phyloP scores from a whole-genome alignment of 2,797 vertebrate genomes.

The Margarornis squamiger region DNA sequence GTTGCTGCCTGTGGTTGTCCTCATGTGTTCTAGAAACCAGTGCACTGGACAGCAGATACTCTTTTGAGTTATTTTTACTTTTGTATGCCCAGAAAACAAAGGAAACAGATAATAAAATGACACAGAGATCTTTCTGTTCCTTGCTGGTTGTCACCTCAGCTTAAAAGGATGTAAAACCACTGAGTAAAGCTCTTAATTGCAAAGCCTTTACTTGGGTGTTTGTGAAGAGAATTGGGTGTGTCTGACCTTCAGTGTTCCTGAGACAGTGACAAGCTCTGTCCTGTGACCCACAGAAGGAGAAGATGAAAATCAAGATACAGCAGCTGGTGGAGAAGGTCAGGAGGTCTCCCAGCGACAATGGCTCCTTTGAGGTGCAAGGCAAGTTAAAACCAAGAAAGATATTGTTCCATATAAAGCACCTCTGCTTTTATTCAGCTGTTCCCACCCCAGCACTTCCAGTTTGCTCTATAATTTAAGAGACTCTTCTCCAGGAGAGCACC shows the following conservation, averaged over 20 bases:
- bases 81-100: not conserved
- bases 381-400: conserved; percentile 34
- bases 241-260: not conserved
- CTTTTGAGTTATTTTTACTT: not conserved
- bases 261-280: not conserved
- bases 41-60: not conserved
- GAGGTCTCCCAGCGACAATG: conserved; percentile 81
- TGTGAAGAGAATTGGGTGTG: not conserved
- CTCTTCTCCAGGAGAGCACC: not conserved
- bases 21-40: not conserved
- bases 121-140: not conserved
- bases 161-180: not conserved
- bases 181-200: not conserved
- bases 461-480: not conserved
- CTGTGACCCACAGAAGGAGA: conserved; percentile 83
- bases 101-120: not conserved
- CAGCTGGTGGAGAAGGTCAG: conserved; percentile 87
- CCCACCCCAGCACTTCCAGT: conserved; percentile 12
- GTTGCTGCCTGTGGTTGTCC: not conserved
- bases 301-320: conserved; percentile 84
- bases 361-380: conserved; percentile 87
- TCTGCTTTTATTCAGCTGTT: not conserved
- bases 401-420: not conserved
- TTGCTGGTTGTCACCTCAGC: not conserved
- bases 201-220: not conserved